Evolutionary conservation across 2,888 invertebrate species (phyloP), one percentile per base, ranked within the genome.

Genomic region (Leptinotarsa juncta): DNA sequence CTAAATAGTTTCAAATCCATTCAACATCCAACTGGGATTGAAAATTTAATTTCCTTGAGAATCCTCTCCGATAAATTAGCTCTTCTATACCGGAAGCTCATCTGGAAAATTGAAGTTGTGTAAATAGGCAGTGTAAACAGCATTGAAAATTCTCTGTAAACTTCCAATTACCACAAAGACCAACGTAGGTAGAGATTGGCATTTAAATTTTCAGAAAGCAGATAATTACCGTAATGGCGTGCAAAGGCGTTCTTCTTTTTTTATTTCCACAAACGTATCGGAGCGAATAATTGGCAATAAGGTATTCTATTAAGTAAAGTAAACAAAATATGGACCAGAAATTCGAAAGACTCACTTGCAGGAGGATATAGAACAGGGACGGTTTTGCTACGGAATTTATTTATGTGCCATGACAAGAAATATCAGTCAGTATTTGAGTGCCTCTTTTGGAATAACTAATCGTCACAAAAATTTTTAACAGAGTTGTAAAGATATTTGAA

Each of bases 341-440:
- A 83, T 80, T 81, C 74, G 72, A 79, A 80, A 78, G 77, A 79
- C 78, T 79, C 79, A 81, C 81, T 80, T 81, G 81, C 65, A 82
- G 81, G 82, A 84, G 81, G 81, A 84, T 83, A 82, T 85, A 83
- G 84, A 83, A 84, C 84, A 83, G 67, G 62, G 48, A n/a, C 48
- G 68, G 20, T 50, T 51, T 32, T 48, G 42, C 42, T 42, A 10
- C 10, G 42, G 10, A 42, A 42, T 10, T 12, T 42, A 10, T 42
- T 42, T 0, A 42, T 12, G 5, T 42, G 12, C 12, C 12, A 42
- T 10, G 42, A 42, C 42, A 42, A 42, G 42, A 42, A 10, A 12
- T 12, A 12, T 42, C 12, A 42, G 42, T 42, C 42, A 42, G 12
- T 42, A 42, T 42, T 12, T 42, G 42, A 10, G 42, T 42, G 3